Percentiles rank a stretch among this genome's conserved stretches.
These are phyloP conservation scores for Poeciliopsis occidentalis DNA, from an alignment of 2,113 vertebrate species.

Conservation along the genomic window DNA sequence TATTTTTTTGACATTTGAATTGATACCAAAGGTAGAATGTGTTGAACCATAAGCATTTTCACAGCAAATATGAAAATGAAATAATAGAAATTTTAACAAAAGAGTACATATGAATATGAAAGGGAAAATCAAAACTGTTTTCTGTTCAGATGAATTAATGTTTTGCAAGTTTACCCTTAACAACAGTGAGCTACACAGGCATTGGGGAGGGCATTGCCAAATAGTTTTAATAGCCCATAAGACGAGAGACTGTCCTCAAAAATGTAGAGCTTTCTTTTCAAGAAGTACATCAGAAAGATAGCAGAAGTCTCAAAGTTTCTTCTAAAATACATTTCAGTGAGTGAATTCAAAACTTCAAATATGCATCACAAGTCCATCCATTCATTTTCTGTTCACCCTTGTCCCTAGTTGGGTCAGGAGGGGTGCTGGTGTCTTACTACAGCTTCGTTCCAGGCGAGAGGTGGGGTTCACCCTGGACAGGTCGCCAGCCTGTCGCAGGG, in stretches of 20 bases:
- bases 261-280: background rate
- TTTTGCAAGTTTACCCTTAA: background rate
- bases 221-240: background rate
- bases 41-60: background rate
- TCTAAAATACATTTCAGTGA: background rate
- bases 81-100: background rate
- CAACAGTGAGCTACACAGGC: background rate
- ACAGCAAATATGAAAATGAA: background rate
- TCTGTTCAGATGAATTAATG: background rate
- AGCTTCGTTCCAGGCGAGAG: too few relatives aligned
- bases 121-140: background rate
- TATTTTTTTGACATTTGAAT: background rate
- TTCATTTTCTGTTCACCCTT: too few relatives aligned
- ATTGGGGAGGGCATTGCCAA: background rate
- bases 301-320: background rate
- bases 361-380: background rate
- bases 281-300: background rate
- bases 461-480: too few relatives aligned
- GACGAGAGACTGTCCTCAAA: slow-evolving; percentile 1
- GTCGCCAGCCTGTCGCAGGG: too few relatives aligned
- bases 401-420: too few relatives aligned
- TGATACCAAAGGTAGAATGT: background rate
- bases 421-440: too few relatives aligned
- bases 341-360: slow-evolving; percentile 3
- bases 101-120: background rate